phyloP scores from a whole-genome alignment of 2,113 vertebrate genomes.

The Acanthisitta chloris region DNA sequence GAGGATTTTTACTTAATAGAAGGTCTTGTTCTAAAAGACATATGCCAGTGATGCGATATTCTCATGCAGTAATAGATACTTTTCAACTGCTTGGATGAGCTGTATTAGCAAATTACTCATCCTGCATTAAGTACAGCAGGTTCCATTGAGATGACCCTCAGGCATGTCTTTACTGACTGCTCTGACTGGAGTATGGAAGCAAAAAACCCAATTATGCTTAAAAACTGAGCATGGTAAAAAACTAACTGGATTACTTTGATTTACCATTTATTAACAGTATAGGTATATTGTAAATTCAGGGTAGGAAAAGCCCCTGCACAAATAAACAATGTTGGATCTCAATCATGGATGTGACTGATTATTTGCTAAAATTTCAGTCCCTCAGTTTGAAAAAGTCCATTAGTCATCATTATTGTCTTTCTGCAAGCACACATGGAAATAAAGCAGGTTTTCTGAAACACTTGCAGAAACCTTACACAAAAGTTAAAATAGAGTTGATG shows the following conservation, averaged over 20 bases:
- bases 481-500: background rate
- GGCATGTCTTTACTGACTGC: background rate
- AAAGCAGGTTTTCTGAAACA: background rate
- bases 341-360: background rate
- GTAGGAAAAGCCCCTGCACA: background rate
- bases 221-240: background rate
- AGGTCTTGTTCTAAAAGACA: background rate
- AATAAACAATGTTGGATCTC: background rate
- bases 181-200: background rate
- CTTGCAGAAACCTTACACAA: background rate
- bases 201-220: background rate
- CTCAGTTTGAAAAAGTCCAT: background rate
- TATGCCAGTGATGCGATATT: background rate
- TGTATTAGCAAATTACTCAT: background rate
- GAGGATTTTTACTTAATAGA: background rate
- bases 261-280: background rate
- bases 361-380: background rate
- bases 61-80: background rate
- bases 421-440: background rate
- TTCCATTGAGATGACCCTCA: background rate
- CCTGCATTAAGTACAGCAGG: background rate
- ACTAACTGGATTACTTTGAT: background rate
- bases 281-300: rapidly evolving
- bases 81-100: background rate
- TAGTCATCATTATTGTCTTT: background rate